phyloP scores from a whole-genome alignment of 2,113 vertebrate genomes.

The Corythornis cristatus region DNA sequence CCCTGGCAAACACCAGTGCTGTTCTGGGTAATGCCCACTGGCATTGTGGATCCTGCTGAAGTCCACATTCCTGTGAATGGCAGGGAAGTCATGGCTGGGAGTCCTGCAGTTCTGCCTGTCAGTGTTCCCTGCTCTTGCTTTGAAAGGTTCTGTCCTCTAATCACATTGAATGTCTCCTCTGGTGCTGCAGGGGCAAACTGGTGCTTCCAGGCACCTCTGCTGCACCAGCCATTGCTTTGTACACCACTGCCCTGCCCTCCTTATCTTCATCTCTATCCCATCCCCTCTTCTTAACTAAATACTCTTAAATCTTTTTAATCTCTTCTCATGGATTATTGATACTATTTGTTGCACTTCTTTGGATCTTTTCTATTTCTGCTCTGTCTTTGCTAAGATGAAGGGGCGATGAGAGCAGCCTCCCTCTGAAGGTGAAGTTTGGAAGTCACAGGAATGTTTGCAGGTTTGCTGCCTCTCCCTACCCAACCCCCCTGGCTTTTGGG shows the following conservation, averaged over 20 bases:
- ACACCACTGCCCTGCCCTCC: background rate
- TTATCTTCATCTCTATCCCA: background rate
- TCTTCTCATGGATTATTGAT: slow-evolving; percentile 52
- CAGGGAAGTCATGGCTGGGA: background rate
- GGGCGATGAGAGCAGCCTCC: background rate
- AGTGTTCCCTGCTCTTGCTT: background rate
- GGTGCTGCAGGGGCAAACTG: background rate
- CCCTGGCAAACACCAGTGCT: rapidly evolving
- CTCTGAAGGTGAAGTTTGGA: slow-evolving; percentile 2
- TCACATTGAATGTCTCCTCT: background rate
- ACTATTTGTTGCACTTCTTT: slow-evolving; percentile 34
- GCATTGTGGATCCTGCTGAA: background rate
- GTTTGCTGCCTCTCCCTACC: background rate
- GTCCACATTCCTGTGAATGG: background rate
- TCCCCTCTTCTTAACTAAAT: background rate
- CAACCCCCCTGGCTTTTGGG: rapidly evolving
- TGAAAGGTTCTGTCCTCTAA: background rate
- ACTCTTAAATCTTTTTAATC: slow-evolving; percentile 16
- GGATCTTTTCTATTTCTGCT: slow-evolving; percentile 34
- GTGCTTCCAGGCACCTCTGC: background rate
- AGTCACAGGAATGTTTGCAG: background rate
- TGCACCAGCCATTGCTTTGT: background rate
- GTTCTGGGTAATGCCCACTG: background rate
- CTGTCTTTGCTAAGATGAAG: background rate
- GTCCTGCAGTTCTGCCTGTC: background rate